Conservation (phyloP, 1,140 invertebrate genomes). For the Wiebesia pumilae region DNA sequence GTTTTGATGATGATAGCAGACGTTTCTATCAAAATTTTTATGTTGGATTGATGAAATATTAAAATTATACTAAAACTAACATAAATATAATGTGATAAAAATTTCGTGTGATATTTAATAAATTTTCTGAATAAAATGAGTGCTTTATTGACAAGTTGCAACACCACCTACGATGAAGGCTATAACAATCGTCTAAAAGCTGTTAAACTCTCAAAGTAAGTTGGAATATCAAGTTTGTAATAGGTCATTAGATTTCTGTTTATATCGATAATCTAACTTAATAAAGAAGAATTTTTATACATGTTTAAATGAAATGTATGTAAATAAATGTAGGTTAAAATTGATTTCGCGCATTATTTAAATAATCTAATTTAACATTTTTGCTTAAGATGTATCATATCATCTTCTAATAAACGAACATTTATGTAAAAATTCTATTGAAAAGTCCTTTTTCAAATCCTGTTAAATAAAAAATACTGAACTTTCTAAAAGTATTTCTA, state of each 20-base stretch:
- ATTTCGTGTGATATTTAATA: background rate
- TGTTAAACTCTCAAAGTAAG: conserved; percentile 44
- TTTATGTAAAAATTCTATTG: too few relatives aligned
- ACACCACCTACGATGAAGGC: background rate
- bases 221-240: background rate
- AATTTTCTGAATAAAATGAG: conserved; percentile 35
- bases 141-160: conserved; percentile 1
- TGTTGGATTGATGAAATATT: background rate
- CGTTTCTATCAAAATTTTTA: background rate
- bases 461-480: too few relatives aligned
- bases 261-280: too few relatives aligned
- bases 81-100: background rate
- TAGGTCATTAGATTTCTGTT: background rate
- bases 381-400: too few relatives aligned
- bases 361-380: too few relatives aligned
- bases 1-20: background rate
- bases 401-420: too few relatives aligned
- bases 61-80: background rate
- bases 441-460: too few relatives aligned
- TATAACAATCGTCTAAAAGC: background rate
- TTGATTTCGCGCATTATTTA: too few relatives aligned
- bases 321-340: too few relatives aligned
- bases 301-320: too few relatives aligned
- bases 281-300: too few relatives aligned
- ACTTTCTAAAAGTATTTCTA: too few relatives aligned